These are phyloP conservation scores for Polydrusus pterygomalis DNA, from an alignment of 2,888 invertebrate genomes.

Conservation along the genomic window DNA sequence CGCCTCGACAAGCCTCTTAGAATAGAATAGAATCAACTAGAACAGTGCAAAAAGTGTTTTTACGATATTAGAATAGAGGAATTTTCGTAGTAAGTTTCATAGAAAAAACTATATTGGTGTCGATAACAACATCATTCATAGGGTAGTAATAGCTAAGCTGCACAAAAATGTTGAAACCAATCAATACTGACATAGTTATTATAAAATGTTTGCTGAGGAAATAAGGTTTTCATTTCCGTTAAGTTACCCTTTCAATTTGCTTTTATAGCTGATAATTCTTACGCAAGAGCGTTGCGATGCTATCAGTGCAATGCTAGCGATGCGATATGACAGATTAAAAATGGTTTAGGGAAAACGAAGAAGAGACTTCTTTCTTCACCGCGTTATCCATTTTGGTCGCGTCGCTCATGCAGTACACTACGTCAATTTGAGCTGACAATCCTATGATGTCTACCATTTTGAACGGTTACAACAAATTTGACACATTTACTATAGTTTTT, in stretches of 20 bases:
- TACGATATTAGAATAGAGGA: constrained; percentile 14
- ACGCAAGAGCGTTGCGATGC: too few relatives aligned
- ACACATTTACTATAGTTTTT: too few relatives aligned
- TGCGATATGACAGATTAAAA: too few relatives aligned
- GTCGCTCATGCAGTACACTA: too few relatives aligned
- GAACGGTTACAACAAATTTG: too few relatives aligned
- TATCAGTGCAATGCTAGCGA: too few relatives aligned
- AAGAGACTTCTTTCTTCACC: too few relatives aligned
- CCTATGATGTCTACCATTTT: too few relatives aligned
- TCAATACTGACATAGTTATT: constrained; percentile 10
- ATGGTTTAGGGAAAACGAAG: too few relatives aligned
- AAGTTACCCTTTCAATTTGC: too few relatives aligned
- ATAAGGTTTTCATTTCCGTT: background rate
- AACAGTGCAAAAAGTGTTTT: constrained; percentile 26
- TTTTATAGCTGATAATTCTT: background rate
- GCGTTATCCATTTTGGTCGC: too few relatives aligned
- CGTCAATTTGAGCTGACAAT: too few relatives aligned
- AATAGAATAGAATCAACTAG: constrained; percentile 36
- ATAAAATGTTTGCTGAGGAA: background rate
- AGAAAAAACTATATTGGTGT: background rate
- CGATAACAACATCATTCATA: background rate
- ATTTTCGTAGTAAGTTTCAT: constrained; percentile 2
- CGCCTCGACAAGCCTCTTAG: constrained; percentile 38
- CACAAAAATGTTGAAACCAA: background rate
- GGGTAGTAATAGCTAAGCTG: background rate